Evolutionary conservation across 37 sponge, comb jelly and placozoan species (phyloP).

Genomic region (Geodia barretti): DNA sequence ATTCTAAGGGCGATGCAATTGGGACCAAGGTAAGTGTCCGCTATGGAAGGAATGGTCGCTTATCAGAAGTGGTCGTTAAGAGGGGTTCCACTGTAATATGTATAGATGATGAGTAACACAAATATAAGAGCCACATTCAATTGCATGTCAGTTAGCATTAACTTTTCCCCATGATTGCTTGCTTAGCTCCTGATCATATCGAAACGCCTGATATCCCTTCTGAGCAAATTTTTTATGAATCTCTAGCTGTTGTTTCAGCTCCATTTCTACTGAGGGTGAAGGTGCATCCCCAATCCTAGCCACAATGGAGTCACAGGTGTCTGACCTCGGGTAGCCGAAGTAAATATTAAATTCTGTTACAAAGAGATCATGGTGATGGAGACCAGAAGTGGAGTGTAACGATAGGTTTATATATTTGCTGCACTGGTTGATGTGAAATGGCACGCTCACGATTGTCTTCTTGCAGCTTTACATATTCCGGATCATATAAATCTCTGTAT

Average conservation of each 20-base stretch:
- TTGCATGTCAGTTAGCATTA: too few species aligned
- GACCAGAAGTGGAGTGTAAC: conserved; percentile 62
- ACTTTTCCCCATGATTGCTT: conserved; percentile 22
- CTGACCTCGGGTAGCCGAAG: conserved; percentile 48
- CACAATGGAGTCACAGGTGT: conserved; percentile 42
- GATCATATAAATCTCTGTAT: conserved; percentile 41
- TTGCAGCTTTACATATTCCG: conserved; percentile 45
- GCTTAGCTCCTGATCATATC: conserved; percentile 18
- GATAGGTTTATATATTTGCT: conserved; percentile 46
- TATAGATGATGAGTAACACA: too few species aligned
- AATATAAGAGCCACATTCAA: too few species aligned
- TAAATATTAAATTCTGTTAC: conserved; percentile 53
- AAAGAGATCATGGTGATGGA: conserved; percentile 58
- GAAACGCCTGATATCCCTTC: conserved; percentile 19
- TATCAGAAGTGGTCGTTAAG: conserved; percentile 16
- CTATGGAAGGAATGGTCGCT: conserved; percentile 4
- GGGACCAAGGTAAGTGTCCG: conserved; percentile 10
- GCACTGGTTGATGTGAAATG: conserved; percentile 43
- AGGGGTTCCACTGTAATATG: conserved; percentile 5
- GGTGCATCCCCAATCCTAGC: conserved; percentile 3
- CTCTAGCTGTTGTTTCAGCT: conserved; percentile 3
- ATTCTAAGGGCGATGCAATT: conserved; percentile 8
- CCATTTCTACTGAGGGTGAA: conserved; percentile 2
- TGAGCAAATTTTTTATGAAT: conserved; percentile 24
- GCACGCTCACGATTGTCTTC: conserved; percentile 18